Conservation (phyloP, 1,140 invertebrate genomes). For the Andricus grossulariae region DNA sequence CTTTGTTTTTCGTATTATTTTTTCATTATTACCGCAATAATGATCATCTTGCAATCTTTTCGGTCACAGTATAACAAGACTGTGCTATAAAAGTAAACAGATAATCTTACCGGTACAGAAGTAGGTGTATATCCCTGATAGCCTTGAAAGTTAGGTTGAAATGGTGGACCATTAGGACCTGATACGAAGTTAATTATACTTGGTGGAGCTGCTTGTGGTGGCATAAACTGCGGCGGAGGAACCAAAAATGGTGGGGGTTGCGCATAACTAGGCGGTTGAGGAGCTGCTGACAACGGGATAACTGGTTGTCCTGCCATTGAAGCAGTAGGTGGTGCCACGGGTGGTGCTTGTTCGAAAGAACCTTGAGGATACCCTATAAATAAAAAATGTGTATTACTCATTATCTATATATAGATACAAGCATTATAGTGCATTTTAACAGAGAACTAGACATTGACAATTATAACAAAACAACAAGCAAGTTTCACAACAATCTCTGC, state of each 20-base stretch:
- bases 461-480: too few species aligned
- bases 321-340: constrained; percentile 61
- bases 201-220: constrained; percentile 71
- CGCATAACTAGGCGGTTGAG: constrained; percentile 69
- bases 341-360: constrained; percentile 67
- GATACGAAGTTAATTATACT: constrained; percentile 73
- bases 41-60: too few species aligned
- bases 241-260: constrained; percentile 71
- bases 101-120: constrained; percentile 62
- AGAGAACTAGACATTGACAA: too few species aligned
- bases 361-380: constrained; percentile 64
- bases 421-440: too few species aligned
- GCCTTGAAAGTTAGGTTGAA: constrained; percentile 71
- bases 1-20: too few species aligned
- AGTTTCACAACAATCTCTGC: too few species aligned
- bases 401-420: too few species aligned
- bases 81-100: too few species aligned
- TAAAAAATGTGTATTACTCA: constrained; percentile 30
- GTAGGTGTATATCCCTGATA: constrained; percentile 70
- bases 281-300: constrained; percentile 68
- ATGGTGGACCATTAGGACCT: constrained; percentile 69
- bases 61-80: too few species aligned
- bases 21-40: too few species aligned
- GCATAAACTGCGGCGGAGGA: constrained; percentile 71
- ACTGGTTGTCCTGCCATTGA: constrained; percentile 67